Conservation (phyloP, 2,113 vertebrate species). For the Genyomyrus donnyi region DNA sequence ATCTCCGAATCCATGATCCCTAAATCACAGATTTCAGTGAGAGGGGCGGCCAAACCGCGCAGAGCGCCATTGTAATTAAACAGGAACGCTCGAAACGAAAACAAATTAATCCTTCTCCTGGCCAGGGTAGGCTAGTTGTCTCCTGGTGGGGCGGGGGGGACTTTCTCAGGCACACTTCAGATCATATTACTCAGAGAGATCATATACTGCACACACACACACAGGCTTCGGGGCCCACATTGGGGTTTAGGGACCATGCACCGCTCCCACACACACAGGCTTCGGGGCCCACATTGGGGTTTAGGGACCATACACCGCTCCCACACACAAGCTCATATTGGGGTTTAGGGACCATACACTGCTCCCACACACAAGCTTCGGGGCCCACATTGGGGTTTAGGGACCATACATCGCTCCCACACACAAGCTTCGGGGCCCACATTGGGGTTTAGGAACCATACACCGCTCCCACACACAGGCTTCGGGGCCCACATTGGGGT, state of each 20-base stretch:
- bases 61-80: constrained; percentile 36
- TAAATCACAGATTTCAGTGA: constrained; percentile 35
- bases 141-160: not conserved
- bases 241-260: not conserved
- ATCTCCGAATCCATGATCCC: not conserved
- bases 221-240: not conserved
- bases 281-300: not conserved
- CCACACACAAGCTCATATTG: not conserved
- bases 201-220: not conserved
- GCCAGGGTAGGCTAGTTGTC: constrained; percentile 6
- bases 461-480: no score
- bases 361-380: no score
- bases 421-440: no score
- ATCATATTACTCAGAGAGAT: not conserved
- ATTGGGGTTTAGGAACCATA: no score
- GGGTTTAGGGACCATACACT: no score
- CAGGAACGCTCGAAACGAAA: constrained; percentile 26
- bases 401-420: no score
- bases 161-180: constrained; percentile 6
- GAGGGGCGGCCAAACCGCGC: constrained; percentile 23
- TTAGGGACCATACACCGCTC: not conserved
- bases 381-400: no score
- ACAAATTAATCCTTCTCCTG: constrained; percentile 23
- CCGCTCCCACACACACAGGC: not conserved
- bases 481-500: no score